Evolutionary conservation across 2,888 invertebrate genomes (phyloP), one percentile per base, ranked within the genome.

Genomic region (Camponotus fellah): DNA sequence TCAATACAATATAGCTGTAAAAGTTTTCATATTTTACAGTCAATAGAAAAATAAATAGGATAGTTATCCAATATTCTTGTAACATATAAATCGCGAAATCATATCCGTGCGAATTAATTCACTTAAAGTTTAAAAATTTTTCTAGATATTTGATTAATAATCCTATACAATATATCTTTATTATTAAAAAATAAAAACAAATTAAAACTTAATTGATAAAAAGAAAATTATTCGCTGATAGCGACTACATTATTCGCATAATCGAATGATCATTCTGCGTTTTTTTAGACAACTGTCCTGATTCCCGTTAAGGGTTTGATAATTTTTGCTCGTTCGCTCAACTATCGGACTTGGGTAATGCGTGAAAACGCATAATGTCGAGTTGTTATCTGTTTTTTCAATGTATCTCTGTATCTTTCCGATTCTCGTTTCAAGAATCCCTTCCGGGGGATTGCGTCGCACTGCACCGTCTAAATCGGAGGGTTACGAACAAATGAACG

Each of bases 281-380:
- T 69, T 43, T 69, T 77, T 69, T 43, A 43, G 69, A 56, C 26
- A 49, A 49, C 43, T 58, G 56, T 68, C 62, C 26, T 34, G 53
- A 65, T 40, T 74, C 69, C 86, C 74, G 72, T 88, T 87, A 85
- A 68, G 82, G 14, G 32, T 34, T 43, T 32, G 21, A 3, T 10
- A 62, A 80, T 72, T 87, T 90, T 87, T 81, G 62, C 68, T 66
- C 84, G 49, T 66, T 82, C 77, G 46, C 79, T 82, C 80, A 65
- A 58, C 84, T 89, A 90, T 89, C 89, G 84, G 79, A 88, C 84
- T 43, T 84, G 84, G 85, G 84, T 84, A 89, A 88, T 83, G 86
- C 86, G 77, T 85, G 77, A 76, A 76, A 82, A 83, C 82, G 84
- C 88, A 74, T 77, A 88, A 88, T 84, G 56, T 80, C 34, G 21